Base-by-base conservation (phyloP, 2,888 invertebrate species). In the Aleiodes leptofemur region DNA sequence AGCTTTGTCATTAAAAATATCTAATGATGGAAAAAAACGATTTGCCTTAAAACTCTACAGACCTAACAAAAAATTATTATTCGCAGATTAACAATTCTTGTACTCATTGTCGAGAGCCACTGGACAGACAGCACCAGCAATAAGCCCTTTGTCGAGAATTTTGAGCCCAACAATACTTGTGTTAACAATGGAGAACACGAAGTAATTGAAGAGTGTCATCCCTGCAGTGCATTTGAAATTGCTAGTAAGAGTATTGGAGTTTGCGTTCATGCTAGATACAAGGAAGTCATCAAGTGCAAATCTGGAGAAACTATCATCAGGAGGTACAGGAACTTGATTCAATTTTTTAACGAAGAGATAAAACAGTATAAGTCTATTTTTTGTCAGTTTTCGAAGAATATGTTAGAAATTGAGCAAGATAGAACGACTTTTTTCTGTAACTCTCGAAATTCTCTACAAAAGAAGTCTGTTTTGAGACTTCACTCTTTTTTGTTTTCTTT, bases 181-280 rank as follows among this genome's bases (percentile, higher is more conserved):
- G 94, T 94, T 92, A 90, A 93, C 69, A 92, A 92, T 77, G 96
- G 96, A 86, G 91, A 93, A 16, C 96, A 92, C 83, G 92, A 93
- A 78, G 91, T 96, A 23, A 91, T 95, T 23, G 93, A 92, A 83
- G 95, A 95, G 89, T 96, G 96, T 83, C 95, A 96, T 90, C 95
- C 95, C n/a, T 96, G 97, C 89, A 93, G 95, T 87, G 94, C 95
- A 80, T 96, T 96, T 89, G 96, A 96, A 91, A 94, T 96, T 78
- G 92, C 94, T 71, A 96, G 96, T 86, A 93, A 94, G 89, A 96
- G 94, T 85, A 93, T 95, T 83, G 94, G 95, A 71, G 95, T 96
- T 59, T 97, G 97, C 85, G 93, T 95, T 77, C 94, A 94, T 82
- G 95, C 96, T 1, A 94, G 95, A 86, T 96, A 94, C 86, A 96